Evolutionary conservation across 2,113 vertebrate genomes (phyloP), one percentile per base, ranked within the genome.

Genomic region (Dicrurus megarhynchus): DNA sequence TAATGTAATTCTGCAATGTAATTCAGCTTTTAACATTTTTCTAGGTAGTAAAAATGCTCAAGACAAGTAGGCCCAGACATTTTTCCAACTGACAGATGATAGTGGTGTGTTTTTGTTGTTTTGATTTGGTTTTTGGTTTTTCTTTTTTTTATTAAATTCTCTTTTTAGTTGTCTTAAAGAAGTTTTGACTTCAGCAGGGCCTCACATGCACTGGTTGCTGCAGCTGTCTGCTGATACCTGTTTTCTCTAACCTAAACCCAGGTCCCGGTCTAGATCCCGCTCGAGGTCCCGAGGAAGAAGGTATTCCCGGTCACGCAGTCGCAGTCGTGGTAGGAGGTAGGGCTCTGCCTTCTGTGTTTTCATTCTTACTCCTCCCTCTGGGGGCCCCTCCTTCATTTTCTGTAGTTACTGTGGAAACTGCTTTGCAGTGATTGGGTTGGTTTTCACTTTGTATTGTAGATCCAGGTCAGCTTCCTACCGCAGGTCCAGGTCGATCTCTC

Each of bases 191-290:
- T 98, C 97, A 97, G 97, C 97, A 97, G 96, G 98, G 98, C 96
- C 95, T 98, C 88, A 96, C 11, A 4, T 32, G 91, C 17, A 50
- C 4, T 9, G 56, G 7, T 13, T 52, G 49, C 64, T 84, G 86
- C 42, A 67, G 74, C 92, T 95, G n/a, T 74, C 35, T 63, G 94
- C 94, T 98, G 55, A 98, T 92, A 98, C 91, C 60, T 89, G 16
- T 94, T 69, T 71, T 98, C 75, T 97, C 97, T 94, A 97, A 98
- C 97, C 97, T 97, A 96, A 97, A 96, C 95, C 94, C 97, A 98
- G 98, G 98, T 99, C 98, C 97, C 97, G 98, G 28, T 98, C 98
- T 27, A 96, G 98, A 63, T 99, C 98, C 65, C 98, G 98, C 78
- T 99, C 98, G 13, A 97, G 98, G 77, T 99, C 98, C 92, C 97